These are phyloP conservation scores for Tetranychus cinnabarinus DNA, from an alignment of 1,140 invertebrate species.

Conservation along the genomic window DNA sequence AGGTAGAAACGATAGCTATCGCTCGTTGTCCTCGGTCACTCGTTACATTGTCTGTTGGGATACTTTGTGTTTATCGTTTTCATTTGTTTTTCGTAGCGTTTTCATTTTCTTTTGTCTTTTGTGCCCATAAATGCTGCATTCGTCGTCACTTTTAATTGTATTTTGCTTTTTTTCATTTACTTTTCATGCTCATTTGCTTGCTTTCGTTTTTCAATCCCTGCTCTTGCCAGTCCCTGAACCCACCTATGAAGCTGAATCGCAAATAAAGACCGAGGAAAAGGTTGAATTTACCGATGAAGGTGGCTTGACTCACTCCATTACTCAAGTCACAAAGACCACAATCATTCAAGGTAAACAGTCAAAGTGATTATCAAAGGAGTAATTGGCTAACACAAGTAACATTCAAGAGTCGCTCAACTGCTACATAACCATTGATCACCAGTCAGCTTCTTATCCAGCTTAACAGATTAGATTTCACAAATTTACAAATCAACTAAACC, in stretches of 20 bases:
- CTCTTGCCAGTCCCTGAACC: background rate
- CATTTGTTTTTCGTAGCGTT: no score
- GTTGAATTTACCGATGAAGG: constrained; percentile 7
- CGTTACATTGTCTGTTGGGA: no score
- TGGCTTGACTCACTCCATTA: constrained; percentile 7
- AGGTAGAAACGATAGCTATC: background rate
- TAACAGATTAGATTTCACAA: background rate
- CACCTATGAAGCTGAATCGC: background rate
- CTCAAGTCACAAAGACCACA: constrained; percentile 9
- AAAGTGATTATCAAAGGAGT: background rate
- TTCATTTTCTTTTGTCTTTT: no score
- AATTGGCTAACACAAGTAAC: no score
- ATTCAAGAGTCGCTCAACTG: background rate
- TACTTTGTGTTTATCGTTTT: no score
- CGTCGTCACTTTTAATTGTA: no score
- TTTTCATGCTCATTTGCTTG: no score
- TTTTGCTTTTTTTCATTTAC: no score
- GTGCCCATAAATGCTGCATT: no score
- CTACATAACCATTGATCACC: background rate
- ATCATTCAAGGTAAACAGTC: constrained; percentile 2
- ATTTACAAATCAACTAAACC: background rate
- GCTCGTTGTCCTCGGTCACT: background rate
- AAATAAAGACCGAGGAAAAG: constrained; percentile 3
- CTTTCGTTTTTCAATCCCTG: no score
- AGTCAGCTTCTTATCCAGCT: background rate